These are phyloP conservation scores for Thalassophryne amazonica DNA, from an alignment of 2,797 vertebrate genomes.

Conservation along the genomic window DNA sequence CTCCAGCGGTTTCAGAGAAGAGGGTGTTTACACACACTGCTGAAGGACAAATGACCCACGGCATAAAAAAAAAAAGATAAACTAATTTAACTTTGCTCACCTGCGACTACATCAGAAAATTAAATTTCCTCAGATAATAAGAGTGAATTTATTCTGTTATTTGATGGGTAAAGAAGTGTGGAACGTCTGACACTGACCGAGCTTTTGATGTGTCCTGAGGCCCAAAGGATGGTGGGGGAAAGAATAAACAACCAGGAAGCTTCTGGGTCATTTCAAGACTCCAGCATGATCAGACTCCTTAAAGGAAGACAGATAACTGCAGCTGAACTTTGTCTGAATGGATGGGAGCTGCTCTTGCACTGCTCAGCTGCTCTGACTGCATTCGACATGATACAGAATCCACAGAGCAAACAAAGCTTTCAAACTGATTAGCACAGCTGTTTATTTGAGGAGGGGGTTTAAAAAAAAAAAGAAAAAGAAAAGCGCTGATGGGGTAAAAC, in stretches of 20 bases:
- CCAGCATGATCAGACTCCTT: slow-evolving; percentile 35
- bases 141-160: slow-evolving; percentile 6
- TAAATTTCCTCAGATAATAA: not conserved
- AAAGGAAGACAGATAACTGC: slow-evolving; percentile 36
- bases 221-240: not conserved
- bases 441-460: slow-evolving; percentile 67
- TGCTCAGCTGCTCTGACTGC: slow-evolving; percentile 33
- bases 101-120: not conserved
- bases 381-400: slow-evolving; percentile 61
- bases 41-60: too few relatives aligned
- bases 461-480: slow-evolving; percentile 29
- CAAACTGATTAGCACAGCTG: slow-evolving; percentile 80
- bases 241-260: slow-evolving; percentile 10
- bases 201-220: too few relatives aligned
- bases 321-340: slow-evolving; percentile 16
- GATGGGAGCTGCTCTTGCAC: slow-evolving; percentile 16
- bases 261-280: slow-evolving; percentile 39
- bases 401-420: slow-evolving; percentile 76
- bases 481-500: slow-evolving; percentile 67
- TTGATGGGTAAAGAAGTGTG: not conserved
- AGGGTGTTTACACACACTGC: too few relatives aligned
- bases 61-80: too few relatives aligned
- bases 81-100: too few relatives aligned
- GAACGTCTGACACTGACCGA: not conserved
- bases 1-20: too few relatives aligned